phyloP scores from a whole-genome alignment of 2,888 invertebrate species.

The Eucera pruinosa region DNA sequence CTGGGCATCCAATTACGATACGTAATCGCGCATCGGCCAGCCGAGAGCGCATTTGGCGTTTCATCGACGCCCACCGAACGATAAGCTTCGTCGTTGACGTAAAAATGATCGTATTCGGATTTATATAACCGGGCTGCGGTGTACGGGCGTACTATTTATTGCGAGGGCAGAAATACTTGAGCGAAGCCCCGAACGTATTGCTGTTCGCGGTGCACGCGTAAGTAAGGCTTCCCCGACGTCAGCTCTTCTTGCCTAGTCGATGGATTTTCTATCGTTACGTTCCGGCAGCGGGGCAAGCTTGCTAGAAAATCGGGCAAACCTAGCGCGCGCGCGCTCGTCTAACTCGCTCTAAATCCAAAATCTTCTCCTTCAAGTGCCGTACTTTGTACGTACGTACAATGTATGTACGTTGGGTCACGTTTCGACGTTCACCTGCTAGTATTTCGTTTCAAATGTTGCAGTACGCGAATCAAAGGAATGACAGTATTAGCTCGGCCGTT shows the following conservation, averaged over 20 bases:
- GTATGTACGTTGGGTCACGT: too few species aligned
- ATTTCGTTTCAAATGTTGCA: too few species aligned
- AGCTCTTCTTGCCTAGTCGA: conserved; percentile 34
- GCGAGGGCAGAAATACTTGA: conserved; percentile 71
- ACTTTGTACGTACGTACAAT: too few species aligned
- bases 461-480: too few species aligned
- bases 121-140: conserved; percentile 30
- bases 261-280: conserved; percentile 44
- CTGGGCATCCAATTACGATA: conserved; percentile 1
- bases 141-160: conserved; percentile 18
- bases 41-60: background rate
- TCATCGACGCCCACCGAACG: conserved; percentile 34
- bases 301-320: background rate
- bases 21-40: too few species aligned
- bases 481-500: too few species aligned
- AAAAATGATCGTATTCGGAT: conserved; percentile 24
- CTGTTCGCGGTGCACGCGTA: conserved; percentile 51
- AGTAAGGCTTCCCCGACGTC: conserved; percentile 73
- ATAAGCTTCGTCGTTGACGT: conserved; percentile 12
- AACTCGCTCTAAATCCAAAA: background rate
- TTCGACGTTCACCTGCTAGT: too few species aligned
- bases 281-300: background rate
- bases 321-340: too few species aligned
- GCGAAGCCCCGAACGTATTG: too few species aligned
- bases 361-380: too few species aligned